Percentiles rank a stretch among this genome's conserved stretches.
phyloP scores from a whole-genome alignment of 2,113 vertebrate species.

The Collichthys lucidus region DNA sequence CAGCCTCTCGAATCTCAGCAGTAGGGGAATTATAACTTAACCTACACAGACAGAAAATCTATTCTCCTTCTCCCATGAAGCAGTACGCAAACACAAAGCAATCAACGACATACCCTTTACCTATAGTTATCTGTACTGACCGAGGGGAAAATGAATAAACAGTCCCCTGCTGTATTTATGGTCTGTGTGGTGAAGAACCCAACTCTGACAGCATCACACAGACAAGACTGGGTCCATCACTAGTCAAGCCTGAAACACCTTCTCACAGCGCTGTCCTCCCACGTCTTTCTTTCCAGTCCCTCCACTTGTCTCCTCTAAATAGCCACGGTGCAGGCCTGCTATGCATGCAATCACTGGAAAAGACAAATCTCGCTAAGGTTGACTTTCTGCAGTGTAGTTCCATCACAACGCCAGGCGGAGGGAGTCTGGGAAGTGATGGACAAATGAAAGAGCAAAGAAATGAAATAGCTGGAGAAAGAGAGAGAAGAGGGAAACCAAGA shows the following conservation, averaged over 20 bases:
- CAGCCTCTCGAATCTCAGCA: conserved; percentile 33
- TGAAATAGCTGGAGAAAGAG: conserved; percentile 30
- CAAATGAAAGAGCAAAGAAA: conserved; percentile 54
- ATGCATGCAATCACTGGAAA: conserved; percentile 39
- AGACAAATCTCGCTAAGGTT: conserved; percentile 35
- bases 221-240: conserved; percentile 51
- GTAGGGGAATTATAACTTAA: conserved; percentile 59
- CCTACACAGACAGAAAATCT: conserved; percentile 56
- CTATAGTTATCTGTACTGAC: conserved; percentile 55
- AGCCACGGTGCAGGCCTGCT: conserved; percentile 35
- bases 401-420: conserved; percentile 19
- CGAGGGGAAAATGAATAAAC: conserved; percentile 36
- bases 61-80: conserved; percentile 48
- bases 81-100: conserved; percentile 42
- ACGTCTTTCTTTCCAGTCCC: conserved; percentile 43
- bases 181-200: conserved; percentile 20
- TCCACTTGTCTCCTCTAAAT: conserved; percentile 55
- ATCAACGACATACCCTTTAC: conserved; percentile 56
- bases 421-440: conserved; percentile 24
- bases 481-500: not conserved
- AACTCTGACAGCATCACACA: conserved; percentile 50
- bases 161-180: conserved; percentile 22
- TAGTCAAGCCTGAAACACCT: conserved; percentile 59
- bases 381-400: conserved; percentile 28
- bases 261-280: conserved; percentile 67